Conservation (phyloP, 2,888 invertebrate species). For the Isoperla grammatica region DNA sequence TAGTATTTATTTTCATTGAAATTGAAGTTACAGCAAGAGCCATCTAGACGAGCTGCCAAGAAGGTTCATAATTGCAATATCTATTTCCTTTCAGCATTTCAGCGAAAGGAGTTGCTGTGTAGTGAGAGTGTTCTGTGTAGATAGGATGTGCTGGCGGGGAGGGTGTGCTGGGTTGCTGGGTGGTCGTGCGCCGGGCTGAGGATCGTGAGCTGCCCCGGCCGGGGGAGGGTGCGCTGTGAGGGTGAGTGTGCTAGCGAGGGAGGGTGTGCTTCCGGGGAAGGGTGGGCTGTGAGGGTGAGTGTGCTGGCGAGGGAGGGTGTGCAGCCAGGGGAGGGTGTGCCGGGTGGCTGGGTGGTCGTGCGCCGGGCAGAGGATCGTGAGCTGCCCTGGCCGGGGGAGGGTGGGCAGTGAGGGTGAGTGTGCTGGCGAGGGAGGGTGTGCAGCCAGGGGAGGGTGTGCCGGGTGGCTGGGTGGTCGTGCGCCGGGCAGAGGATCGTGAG, state of each 20-base stretch:
- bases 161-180: conserved; percentile 16
- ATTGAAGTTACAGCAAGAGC: background rate
- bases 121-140: background rate
- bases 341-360: background rate
- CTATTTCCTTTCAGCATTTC: background rate
- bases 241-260: no score
- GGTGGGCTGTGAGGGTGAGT: no score
- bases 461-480: conserved; percentile 22
- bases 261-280: no score
- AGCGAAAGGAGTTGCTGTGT: background rate
- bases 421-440: background rate
- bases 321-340: background rate
- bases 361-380: no score
- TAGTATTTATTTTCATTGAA: no score
- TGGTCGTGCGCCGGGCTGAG: conserved; percentile 23
- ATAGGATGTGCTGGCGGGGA: background rate
- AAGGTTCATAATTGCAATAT: background rate
- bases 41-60: conserved; percentile 17
- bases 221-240: no score
- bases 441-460: conserved; percentile 18
- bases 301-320: background rate
- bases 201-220: conserved; percentile 31
- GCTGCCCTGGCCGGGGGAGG: no score
- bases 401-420: background rate
- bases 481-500: conserved; percentile 20